Evolutionary conservation across 2,113 vertebrate species (phyloP).

Genomic region (Hiodon alosoides): DNA sequence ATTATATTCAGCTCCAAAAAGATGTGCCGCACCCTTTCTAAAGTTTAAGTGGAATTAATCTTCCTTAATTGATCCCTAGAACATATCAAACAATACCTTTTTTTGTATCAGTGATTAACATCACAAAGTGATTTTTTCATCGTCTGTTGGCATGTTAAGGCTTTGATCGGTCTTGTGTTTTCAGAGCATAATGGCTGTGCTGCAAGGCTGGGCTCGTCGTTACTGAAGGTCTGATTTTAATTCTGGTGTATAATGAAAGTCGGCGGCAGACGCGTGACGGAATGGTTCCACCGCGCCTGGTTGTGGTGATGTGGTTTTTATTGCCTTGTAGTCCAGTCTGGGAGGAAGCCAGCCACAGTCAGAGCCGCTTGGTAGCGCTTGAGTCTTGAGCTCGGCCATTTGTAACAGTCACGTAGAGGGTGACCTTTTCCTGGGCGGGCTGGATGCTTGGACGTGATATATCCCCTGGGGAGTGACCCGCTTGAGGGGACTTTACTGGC

Average conservation of each 20-base stretch:
- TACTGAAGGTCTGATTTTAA: neutral
- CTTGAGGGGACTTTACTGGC: neutral
- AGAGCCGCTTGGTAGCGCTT: neutral
- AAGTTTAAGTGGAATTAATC: neutral
- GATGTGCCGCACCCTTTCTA: neutral
- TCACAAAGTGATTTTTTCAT: too few species aligned
- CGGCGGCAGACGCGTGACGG: neutral
- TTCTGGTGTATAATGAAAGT: neutral
- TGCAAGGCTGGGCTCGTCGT: too few species aligned
- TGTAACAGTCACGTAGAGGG: neutral
- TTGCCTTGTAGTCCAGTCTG: slow-evolving; percentile 7
- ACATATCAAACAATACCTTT: too few species aligned
- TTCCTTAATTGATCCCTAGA: neutral
- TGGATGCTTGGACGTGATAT: neutral
- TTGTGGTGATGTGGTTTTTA: neutral
- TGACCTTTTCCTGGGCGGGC: neutral
- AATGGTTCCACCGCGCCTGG: neutral
- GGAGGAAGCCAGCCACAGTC: neutral
- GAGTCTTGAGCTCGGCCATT: neutral
- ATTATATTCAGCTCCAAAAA: slow-evolving; percentile 3
- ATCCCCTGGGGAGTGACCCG: neutral
- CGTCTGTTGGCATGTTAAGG: too few species aligned
- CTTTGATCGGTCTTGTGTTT: too few species aligned
- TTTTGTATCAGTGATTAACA: too few species aligned
- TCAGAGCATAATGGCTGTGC: too few species aligned